A percentile compares a stretch with the other conserved stretches of the same genome.
Evolutionary conservation across 2,888 invertebrate species (phyloP).

Genomic region (Galerucella nymphaeae): DNA sequence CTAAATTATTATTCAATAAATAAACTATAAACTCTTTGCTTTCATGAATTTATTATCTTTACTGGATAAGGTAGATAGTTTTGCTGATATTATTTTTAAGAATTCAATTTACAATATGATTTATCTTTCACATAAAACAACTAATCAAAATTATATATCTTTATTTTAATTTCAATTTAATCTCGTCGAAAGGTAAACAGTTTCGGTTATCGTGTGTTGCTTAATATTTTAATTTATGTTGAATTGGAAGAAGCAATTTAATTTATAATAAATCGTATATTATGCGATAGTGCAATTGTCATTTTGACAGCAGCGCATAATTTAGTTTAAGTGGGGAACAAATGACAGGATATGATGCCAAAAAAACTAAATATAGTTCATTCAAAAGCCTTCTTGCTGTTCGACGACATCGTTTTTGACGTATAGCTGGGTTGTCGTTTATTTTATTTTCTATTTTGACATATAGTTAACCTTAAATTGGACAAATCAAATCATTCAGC

Average conservation of each 20-base stretch:
- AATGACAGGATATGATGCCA: too few species aligned
- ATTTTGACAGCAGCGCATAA: too few species aligned
- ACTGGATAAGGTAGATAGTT: background rate
- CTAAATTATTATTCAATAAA: conserved; percentile 6
- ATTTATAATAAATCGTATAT: too few species aligned
- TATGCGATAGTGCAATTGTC: too few species aligned
- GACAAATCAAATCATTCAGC: too few species aligned
- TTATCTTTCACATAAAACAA: conserved; percentile 17
- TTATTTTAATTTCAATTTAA: conserved; percentile 15
- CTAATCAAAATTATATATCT: conserved; percentile 12
- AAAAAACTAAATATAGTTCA: too few species aligned
- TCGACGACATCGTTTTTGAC: too few species aligned
- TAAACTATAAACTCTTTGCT: background rate
- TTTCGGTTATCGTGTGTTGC: background rate
- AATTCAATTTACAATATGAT: conserved; percentile 12
- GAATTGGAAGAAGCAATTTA: background rate
- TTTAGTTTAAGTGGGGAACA: too few species aligned
- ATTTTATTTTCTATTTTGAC: too few species aligned
- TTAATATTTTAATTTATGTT: background rate
- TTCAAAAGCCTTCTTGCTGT: too few species aligned
- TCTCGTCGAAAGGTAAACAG: background rate
- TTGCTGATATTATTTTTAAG: background rate
- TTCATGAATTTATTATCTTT: background rate
- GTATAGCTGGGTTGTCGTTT: too few species aligned
- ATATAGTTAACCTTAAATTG: too few species aligned